Evolutionary conservation across 2,797 vertebrate species (phyloP).

Genomic region (Spea hammondii): DNA sequence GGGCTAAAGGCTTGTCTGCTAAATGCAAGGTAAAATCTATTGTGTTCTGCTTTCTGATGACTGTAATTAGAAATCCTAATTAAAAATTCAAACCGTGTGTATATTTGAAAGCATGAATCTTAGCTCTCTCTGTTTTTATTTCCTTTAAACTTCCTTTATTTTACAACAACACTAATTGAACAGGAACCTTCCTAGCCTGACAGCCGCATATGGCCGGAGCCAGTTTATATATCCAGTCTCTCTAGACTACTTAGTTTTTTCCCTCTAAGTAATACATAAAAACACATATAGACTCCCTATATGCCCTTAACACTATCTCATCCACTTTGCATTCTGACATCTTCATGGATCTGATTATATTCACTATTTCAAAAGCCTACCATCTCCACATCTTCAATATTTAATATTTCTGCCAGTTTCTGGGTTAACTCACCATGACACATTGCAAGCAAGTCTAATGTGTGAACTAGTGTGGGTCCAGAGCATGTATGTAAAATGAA

Average conservation of each 20-base stretch:
- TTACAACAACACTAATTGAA: conserved; percentile 88
- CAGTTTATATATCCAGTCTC: conserved; percentile 79
- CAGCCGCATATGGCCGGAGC: conserved; percentile 77
- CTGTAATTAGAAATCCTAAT: conserved; percentile 99
- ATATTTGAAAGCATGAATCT: conserved; percentile 99
- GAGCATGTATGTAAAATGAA: too few species aligned
- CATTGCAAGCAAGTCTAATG: too few species aligned
- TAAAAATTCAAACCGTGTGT: conserved; percentile 99
- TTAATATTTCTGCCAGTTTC: conserved; percentile 69
- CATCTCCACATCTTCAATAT: conserved; percentile 74
- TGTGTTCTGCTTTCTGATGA: conserved; percentile 98
- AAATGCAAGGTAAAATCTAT: conserved; percentile 94
- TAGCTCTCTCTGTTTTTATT: conserved; percentile 91
- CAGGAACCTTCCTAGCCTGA: conserved; percentile 73
- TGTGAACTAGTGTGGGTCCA: too few species aligned
- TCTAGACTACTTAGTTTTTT: conserved; percentile 76
- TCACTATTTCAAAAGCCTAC: conserved; percentile 66
- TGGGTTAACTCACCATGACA: conserved; percentile 66
- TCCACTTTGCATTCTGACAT: conserved; percentile 65
- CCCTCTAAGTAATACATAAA: conserved; percentile 78
- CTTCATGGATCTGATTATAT: conserved; percentile 62
- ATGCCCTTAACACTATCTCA: conserved; percentile 77
- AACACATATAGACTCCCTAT: conserved; percentile 75
- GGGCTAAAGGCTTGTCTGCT: conserved; percentile 88
- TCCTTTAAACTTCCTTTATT: conserved; percentile 99